Evolutionary conservation across 64 coral and sea anemone species (phyloP), one percentile per base, ranked within the genome.

Genomic region (Acropora tenuis): DNA sequence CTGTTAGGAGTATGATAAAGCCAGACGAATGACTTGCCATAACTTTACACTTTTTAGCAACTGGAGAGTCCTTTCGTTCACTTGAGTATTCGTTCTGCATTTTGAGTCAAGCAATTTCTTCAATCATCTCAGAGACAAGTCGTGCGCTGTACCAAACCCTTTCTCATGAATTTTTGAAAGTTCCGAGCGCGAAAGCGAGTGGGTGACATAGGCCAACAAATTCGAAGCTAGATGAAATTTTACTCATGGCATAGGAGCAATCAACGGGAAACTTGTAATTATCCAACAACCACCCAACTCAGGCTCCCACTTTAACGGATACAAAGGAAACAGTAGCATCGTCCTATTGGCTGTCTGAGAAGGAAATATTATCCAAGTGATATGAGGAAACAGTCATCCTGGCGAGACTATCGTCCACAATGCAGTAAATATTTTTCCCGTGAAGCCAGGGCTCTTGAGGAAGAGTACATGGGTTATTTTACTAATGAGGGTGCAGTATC

Each of bases 401-500:
- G 41, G 63, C 63, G 9, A 67, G 63, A 77, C 41, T 4, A 45
- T 77, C 75, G 43, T 48, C 41, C 47, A 77, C 75, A 43, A 18
- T 77, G 75, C 43, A 45, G 49, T 15, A 80, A 30, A 47, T 30
- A 30, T 41, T 59, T 81, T 49, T 59, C 6, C 4, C 53, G 79
- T 19, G 16, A 53, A 53, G 79, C 79, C 50, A 81, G 79, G 47
- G 17, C 8, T 57, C 50, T 81, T 12, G 57, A 49, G 41, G 48
- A 81, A 58, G 79, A 52, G 79, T 81, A 57, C 47, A 55, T n/a
- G 47, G 16, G 4, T 3, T 81, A 59, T 49, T 81, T 58, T 53
- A 81, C 53, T 52, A 50, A 57, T 55, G 78, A 81, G 40, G 78
- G 78, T 19, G 78, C 78, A 57, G 78, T 81, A 15, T 15, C 78